Conservation (phyloP, 2,113 vertebrate species). For the Danionella cerebrum region DNA sequence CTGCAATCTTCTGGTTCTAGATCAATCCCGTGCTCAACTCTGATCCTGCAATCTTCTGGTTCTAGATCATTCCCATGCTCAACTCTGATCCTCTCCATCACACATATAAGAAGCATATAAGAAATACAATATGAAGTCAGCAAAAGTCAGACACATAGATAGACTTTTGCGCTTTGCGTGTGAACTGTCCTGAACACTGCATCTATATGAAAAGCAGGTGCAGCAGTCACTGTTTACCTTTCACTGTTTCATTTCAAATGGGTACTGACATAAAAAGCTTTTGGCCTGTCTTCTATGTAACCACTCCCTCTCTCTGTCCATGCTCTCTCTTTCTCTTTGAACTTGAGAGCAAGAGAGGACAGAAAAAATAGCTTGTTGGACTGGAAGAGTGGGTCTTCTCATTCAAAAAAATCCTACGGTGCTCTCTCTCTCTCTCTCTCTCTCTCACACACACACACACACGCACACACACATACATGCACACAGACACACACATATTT, state of each 20-base stretch:
- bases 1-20: no score
- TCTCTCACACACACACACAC: no score
- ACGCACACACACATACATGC: no score
- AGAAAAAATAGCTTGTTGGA: slow-evolving; percentile 30
- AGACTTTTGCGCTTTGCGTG: background rate
- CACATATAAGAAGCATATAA: no score
- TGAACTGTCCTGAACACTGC: background rate
- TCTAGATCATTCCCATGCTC: no score
- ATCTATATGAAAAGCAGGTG: background rate
- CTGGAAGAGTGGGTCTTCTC: slow-evolving; percentile 27
- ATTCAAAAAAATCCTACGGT: slow-evolving; percentile 19
- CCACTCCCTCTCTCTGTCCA: background rate
- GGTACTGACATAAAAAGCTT: background rate
- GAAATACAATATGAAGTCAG: no score
- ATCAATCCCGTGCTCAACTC: no score
- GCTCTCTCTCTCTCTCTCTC: no score
- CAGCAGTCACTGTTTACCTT: slow-evolving; percentile 1
- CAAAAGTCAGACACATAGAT: no score
- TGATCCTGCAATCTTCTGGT: no score
- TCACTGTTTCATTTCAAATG: slow-evolving; percentile 2
- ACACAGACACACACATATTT: no score
- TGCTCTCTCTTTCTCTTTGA: slow-evolving; percentile 3
- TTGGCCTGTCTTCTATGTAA: background rate
- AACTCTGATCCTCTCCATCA: no score
- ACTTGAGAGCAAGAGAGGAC: background rate